Conservation (phyloP, 2,888 invertebrate species). For the Leptinotarsa juncta region DNA sequence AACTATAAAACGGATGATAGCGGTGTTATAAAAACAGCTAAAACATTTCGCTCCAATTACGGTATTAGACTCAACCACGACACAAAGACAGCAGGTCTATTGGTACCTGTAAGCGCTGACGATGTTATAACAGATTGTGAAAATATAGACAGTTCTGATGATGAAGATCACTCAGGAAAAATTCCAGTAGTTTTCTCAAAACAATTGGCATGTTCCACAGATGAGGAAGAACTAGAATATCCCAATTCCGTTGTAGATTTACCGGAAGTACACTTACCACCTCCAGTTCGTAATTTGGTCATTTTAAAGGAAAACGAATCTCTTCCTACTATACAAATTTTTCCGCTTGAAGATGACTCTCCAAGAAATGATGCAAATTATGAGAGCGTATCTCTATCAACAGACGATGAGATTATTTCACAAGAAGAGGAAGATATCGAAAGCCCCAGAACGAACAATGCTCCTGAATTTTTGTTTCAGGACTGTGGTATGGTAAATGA, state of each 20-base stretch:
- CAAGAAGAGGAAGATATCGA: constrained; percentile 61
- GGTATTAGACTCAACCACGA: constrained; percentile 26
- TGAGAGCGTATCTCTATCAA: constrained; percentile 17
- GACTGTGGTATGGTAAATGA: constrained; percentile 53
- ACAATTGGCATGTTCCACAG: constrained; percentile 48
- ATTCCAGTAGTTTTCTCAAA: constrained; percentile 61
- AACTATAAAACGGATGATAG: constrained; percentile 37
- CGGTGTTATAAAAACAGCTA: constrained; percentile 28
- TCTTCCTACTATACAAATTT: constrained; percentile 65
- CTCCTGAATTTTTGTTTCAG: constrained; percentile 49
- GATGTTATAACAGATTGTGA: constrained; percentile 67
- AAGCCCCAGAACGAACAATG: constrained; percentile 31
- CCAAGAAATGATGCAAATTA: too few species aligned
- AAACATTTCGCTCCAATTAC: background rate
- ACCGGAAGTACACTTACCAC: constrained; percentile 61
- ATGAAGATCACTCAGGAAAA: constrained; percentile 55
- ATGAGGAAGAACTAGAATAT: constrained; percentile 52
- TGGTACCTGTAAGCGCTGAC: constrained; percentile 46
- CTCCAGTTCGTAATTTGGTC: constrained; percentile 66
- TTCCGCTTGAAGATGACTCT: constrained; percentile 60
- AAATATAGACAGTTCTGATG: constrained; percentile 62
- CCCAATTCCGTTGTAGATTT: constrained; percentile 42
- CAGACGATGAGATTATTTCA: constrained; percentile 61
- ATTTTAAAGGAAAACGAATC: constrained; percentile 52
- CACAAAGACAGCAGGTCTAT: constrained; percentile 13